Conservation (phyloP, 2,113 vertebrate genomes). For the Mesocricetus auratus region DNA sequence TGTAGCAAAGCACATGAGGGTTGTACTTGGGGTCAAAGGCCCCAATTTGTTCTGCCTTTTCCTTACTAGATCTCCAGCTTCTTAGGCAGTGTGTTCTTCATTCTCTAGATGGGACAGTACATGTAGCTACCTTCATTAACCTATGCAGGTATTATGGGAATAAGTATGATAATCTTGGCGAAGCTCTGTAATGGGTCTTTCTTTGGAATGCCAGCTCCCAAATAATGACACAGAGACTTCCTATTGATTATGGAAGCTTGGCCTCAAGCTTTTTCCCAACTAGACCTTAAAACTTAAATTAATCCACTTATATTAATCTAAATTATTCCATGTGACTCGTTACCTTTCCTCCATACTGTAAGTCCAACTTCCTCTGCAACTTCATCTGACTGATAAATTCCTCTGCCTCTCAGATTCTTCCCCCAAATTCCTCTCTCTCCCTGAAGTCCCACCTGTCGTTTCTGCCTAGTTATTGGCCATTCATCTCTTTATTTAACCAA, state of each 20-base stretch:
- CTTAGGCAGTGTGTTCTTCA: slow-evolving; percentile 1
- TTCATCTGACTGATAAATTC: neutral
- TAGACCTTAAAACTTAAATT: neutral
- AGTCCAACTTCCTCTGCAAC: neutral
- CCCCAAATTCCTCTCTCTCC: neutral
- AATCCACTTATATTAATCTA: neutral
- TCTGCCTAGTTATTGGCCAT: neutral
- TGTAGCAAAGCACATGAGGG: neutral
- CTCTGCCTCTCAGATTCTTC: neutral
- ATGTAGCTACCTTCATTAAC: neutral
- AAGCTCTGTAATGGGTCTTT: neutral
- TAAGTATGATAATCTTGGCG: neutral
- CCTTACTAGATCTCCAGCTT: neutral
- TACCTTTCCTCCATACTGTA: neutral
- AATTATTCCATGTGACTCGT: neutral
- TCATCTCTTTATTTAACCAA: neutral
- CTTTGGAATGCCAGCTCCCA: neutral
- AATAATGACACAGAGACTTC: neutral
- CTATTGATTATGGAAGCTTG: neutral
- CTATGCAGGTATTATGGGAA: neutral
- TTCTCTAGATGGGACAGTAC: neutral
- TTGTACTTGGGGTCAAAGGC: neutral
- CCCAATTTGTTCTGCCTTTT: neutral
- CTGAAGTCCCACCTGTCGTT: neutral
- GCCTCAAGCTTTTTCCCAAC: neutral